phyloP scores from a whole-genome alignment of 2,888 invertebrate species.

The Hirtodrosophila cameraria region DNA sequence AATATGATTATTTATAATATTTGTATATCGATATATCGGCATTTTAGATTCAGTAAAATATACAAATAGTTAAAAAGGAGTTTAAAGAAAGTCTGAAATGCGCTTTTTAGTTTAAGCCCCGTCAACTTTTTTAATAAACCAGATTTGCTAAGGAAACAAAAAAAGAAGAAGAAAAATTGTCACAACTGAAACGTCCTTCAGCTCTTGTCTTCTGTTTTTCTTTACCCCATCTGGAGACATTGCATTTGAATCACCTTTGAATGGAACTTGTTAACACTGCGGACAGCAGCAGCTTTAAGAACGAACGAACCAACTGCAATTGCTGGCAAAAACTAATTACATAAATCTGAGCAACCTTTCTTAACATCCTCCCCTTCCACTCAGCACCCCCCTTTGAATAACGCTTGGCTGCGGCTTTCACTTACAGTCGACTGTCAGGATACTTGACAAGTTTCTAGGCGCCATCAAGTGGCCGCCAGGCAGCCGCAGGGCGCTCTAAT shows the following conservation, averaged over 20 bases:
- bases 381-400: background rate
- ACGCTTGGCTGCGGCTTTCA: conserved; percentile 22
- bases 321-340: conserved; percentile 62
- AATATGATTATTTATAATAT: no score
- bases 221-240: background rate
- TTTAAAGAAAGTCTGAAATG: no score
- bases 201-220: no score
- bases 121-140: no score
- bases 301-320: conserved; percentile 4
- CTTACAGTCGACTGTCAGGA: conserved; percentile 16
- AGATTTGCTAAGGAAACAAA: no score
- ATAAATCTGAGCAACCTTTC: conserved; percentile 43
- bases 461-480: conserved; percentile 39
- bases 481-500: conserved; percentile 56
- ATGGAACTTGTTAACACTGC: background rate
- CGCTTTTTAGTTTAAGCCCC: no score
- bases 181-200: no score
- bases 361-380: background rate
- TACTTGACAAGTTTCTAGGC: conserved; percentile 51
- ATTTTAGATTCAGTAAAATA: no score
- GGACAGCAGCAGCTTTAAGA: conserved; percentile 14
- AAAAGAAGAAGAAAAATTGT: no score
- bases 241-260: conserved; percentile 2
- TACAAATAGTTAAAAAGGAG: no score
- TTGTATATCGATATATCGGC: no score